Evolutionary conservation across 2,888 invertebrate genomes (phyloP), one percentile per base, ranked within the genome.

Genomic region (Dynastes maya): DNA sequence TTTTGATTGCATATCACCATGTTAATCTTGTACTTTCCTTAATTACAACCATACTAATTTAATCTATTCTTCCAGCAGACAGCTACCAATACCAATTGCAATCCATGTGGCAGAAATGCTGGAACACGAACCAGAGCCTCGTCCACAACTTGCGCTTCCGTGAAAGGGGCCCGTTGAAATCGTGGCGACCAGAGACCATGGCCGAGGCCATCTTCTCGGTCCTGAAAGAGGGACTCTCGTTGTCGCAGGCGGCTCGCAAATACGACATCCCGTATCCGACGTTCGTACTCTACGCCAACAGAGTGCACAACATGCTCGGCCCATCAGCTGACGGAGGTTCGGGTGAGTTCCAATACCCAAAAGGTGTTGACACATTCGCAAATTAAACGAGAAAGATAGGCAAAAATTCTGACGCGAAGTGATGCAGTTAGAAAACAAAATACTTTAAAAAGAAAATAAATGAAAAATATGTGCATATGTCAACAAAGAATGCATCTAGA

Each of bases 181-280:
- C 97, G 77, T 97, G 97, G 97, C 91, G 97, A 74, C 97, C 97
- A 2, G 97, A 97, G 88, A 97, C 97, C 79, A 97, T 97, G 97
- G 97, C 97, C 53, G 97, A 97, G 88, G 97, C 97, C 82, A 97
- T 97, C 85, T 96, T 97, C 90, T 96, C 96, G 85, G 97, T 97
- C 78, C 91, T 97, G 82, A 96, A 96, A 88, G 97, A 97, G 88
- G 97, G 97, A 22, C 91, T 97, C 79, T 96, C 96, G 3, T 90
- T 97, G 79, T 96, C 96, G 49, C 97, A 97, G 88, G 97, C 97
- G 0, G 97, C 97, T 27, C 92, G 97, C 85, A 97, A 97, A 89
- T 97, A 96, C 90, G 97, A 97, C 91, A 97, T 97, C 88, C 97
- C 97, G 75, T 97, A 97, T 89, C 97, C 97, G 82, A 97, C 97